Evolutionary conservation across 2,888 invertebrate genomes (phyloP).

Genomic region (Watsonalla cultraria): DNA sequence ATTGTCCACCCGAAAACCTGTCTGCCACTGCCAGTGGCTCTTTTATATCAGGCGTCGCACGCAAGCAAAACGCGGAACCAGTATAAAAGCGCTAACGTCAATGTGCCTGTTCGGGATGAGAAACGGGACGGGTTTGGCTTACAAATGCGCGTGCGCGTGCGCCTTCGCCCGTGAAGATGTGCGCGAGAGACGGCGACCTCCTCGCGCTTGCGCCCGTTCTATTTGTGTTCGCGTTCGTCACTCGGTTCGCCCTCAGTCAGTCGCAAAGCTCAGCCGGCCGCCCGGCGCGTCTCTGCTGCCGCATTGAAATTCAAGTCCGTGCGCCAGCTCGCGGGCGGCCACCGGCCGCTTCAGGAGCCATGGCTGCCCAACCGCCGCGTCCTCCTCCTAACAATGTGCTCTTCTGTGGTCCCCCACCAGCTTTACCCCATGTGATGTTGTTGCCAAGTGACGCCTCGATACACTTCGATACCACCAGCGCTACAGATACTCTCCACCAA

Average conservation of each 20-base stretch:
- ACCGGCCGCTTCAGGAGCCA: slow-evolving; percentile 57
- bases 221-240: slow-evolving; percentile 78
- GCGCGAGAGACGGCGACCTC: slow-evolving; percentile 77
- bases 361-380: slow-evolving; percentile 74
- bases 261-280: slow-evolving; percentile 73
- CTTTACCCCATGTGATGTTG: slow-evolving; percentile 71
- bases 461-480: slow-evolving; percentile 29
- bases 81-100: slow-evolving; percentile 67
- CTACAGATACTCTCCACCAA: slow-evolving; percentile 40
- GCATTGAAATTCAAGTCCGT: slow-evolving; percentile 55
- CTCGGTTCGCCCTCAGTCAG: slow-evolving; percentile 76
- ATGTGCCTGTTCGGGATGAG: slow-evolving; percentile 65
- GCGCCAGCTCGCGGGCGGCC: slow-evolving; percentile 61
- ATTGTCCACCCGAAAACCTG: slow-evolving; percentile 70
- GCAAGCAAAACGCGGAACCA: slow-evolving; percentile 67
- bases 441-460: slow-evolving; percentile 60
- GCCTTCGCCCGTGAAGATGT: slow-evolving; percentile 77
- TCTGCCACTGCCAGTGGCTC: slow-evolving; percentile 33
- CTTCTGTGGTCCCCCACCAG: slow-evolving; percentile 68
- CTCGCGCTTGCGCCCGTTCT: slow-evolving; percentile 76
- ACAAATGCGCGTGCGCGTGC: slow-evolving; percentile 70
- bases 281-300: slow-evolving; percentile 67
- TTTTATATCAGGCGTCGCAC: slow-evolving; percentile 41
- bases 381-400: slow-evolving; percentile 73
- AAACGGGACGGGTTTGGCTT: slow-evolving; percentile 72